Base-by-base conservation (phyloP, 2,888 invertebrate species). In the Drosophila longiperda region DNA sequence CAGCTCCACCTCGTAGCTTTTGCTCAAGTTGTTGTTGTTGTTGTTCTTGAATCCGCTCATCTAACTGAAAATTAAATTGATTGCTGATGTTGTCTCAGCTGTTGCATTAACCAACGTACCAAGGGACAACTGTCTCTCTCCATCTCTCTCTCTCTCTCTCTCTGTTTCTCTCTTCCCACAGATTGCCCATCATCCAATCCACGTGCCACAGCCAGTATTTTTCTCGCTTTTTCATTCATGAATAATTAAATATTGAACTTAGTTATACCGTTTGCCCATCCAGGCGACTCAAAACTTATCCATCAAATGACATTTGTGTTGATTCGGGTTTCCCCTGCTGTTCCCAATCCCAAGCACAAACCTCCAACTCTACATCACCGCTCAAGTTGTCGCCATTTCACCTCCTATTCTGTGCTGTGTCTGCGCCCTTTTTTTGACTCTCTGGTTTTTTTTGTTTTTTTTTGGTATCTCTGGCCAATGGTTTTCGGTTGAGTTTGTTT, bases 41-140 rank as follows among this genome's bases (percentile, higher is more conserved):
- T 26, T 61, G 63, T 61, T 71, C 65, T 59, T 73, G 86, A 88
- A 86, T 88, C 85, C 83, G 85, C 85, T 84, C 80, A 82, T 87
- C 78, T 84, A 87, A 87, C 78, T 89, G 80, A 87, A 89, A 87
- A 87, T 87, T 89, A 85, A 89, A 87, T 87, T 87, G 89, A 89
- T 86, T 86, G 87, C 85, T 86, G 89, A 84, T 87, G 89, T 87
- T 87, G 89, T 82, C 86, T 89, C 89, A 89, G 87, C 89, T 87
- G 86, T 82, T 89, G 82, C 87, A 89, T 87, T 87, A 87, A 89
- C 89, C 89, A 87, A 84, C 64, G 69, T 55, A 63, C 63, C 66
- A 58, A 76, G 67, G 57, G 69, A 80, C 77, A 73, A 49, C 23
- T 55, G 33, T 33, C 52, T n/a, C 15, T 23, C 20, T 38, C 50